Percentiles rank a stretch among this genome's conserved stretches.
Evolutionary conservation across 2,113 vertebrate species (phyloP).

Genomic region (Oryctolagus cuniculus): DNA sequence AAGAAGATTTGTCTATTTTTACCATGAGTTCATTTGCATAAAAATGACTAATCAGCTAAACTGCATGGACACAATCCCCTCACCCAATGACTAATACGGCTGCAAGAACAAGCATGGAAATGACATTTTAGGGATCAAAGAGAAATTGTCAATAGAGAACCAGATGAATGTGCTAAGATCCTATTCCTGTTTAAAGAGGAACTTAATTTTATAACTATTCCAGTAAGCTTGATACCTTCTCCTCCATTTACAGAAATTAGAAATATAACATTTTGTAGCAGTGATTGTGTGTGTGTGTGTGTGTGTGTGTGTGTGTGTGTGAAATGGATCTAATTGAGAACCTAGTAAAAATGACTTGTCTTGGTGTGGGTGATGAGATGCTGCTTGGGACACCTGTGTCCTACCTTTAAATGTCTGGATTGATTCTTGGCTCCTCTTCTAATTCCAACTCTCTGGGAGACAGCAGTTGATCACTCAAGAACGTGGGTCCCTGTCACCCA

Average conservation of each 20-base stretch:
- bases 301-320: not conserved
- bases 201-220: slow-evolving; percentile 7
- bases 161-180: not conserved
- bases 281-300: not conserved
- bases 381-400: too few species aligned
- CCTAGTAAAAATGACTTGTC: not conserved
- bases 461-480: too few species aligned
- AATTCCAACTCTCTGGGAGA: too few species aligned
- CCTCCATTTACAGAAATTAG: not conserved
- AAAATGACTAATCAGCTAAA: not conserved
- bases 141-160: not conserved
- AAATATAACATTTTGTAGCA: not conserved
- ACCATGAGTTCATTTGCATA: not conserved
- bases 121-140: not conserved
- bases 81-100: not conserved
- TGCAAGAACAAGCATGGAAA: not conserved
- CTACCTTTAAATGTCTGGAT: too few species aligned
- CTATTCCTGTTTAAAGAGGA: not conserved
- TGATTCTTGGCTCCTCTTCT: too few species aligned
- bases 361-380: too few species aligned
- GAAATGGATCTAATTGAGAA: not conserved
- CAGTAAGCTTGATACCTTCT: slow-evolving; percentile 3
- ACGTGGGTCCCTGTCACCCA: too few species aligned
- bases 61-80: not conserved
- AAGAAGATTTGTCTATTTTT: not conserved